Conservation (phyloP, 2,797 vertebrate genomes). For the Acipenser ruthenus region DNA sequence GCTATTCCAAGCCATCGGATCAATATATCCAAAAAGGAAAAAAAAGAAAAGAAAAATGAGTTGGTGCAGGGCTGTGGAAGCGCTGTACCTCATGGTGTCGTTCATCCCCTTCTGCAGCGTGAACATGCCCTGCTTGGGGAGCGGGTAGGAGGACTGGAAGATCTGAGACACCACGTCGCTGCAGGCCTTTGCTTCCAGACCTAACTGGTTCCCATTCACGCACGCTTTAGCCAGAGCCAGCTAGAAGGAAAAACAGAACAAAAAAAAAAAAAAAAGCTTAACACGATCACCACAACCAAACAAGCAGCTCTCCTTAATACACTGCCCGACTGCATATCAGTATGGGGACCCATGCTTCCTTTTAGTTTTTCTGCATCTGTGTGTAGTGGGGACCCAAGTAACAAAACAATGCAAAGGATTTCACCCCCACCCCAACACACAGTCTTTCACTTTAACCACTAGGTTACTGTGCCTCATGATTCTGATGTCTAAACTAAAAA, state of each 20-base stretch:
- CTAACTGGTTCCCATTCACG: constrained; percentile 69
- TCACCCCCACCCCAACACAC: no score
- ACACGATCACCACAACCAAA: not conserved
- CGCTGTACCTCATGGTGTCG: constrained; percentile 86
- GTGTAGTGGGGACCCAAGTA: no score
- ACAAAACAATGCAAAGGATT: no score
- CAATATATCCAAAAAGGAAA: not conserved
- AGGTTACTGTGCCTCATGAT: no score
- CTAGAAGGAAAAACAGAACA: constrained; percentile 41
- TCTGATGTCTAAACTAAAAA: no score
- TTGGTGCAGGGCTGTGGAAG: no score
- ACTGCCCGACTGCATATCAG: no score
- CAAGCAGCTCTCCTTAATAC: not conserved
- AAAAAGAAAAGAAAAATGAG: not conserved
- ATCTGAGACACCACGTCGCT: constrained; percentile 72
- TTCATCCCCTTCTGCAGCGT: constrained; percentile 78
- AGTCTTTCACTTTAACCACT: no score
- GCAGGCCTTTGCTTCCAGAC: constrained; percentile 66
- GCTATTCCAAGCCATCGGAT: no score
- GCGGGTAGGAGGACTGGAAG: constrained; percentile 62
- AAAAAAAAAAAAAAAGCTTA: not conserved
- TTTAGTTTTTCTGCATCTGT: no score
- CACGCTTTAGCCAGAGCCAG: constrained; percentile 82
- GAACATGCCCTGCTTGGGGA: constrained; percentile 54
- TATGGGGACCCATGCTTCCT: no score